Evolutionary conservation across 2,797 vertebrate genomes (phyloP), one percentile per base, ranked within the genome.

Genomic region (Silurus lanzhouensis): DNA sequence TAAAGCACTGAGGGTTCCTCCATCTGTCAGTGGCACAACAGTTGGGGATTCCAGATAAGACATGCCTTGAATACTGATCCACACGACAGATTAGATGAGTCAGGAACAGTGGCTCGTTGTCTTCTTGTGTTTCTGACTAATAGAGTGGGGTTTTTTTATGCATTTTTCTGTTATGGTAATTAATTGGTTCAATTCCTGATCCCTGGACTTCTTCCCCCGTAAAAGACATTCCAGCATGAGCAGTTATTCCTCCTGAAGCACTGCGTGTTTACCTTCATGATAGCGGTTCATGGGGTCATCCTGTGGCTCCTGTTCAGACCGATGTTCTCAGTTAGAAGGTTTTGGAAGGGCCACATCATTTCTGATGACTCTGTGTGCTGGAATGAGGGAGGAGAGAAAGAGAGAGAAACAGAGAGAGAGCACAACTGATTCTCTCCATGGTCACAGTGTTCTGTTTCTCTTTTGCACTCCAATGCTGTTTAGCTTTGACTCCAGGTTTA

Each of bases 1-100:
- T 84, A 81, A 86, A 87, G 81, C 68, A 19, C 67, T 22, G 44
- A 66, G 78, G 67, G 84, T 79, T 89, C 75, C 82, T 87, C 85
- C 79, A 82, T 87, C 84, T 89, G 74, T 87, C 86, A 74, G 74
- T 86, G 79, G 79, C 67, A 46, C 84, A 78, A 80, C 85, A 86
- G 82, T 82, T 81, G 83, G 82, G 83, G 82, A 88, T 85, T 82
- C 85, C 85, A 80, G 83, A 88, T 72, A 86, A 86, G 79, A 84
- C 74, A 71, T 84, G 85, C 70, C 38, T 64, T 19, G 19, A 25
- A 68, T 80, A 70, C 79, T 78, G 60, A 60, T 84, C 66, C 61
- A 8, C 60, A n/a, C 25, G 15, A 55, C 13, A 38, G 76, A 46
- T 38, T 55, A 48, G 64, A 71, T 27, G 60, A 78, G 61, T 80